Base-by-base conservation (phyloP, 2,888 invertebrate species). In the Meloe dianella region DNA sequence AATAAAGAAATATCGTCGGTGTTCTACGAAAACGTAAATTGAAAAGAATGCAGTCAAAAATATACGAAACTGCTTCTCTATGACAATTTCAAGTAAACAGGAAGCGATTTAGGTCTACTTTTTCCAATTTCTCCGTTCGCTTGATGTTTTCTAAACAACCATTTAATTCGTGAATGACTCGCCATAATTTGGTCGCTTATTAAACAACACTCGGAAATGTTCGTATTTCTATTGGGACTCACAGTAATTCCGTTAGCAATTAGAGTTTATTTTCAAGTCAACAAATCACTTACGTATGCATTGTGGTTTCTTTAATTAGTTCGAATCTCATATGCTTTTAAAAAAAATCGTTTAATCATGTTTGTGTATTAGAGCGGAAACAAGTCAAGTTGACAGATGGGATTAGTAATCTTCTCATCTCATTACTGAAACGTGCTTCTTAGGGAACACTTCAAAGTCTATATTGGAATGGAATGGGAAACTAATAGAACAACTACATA, bases 11-110 rank as follows among this genome's bases (percentile, higher is more conserved):
- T 57, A 57, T 12, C 2, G 17, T 30, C 4, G 12, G 30, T 20
- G 38, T 4, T 60, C 27, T 14, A 30, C 27, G 12, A 17, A 12
- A 62, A 57, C 41, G 10, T 20, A 47, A 20, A 47, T 47, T 20
- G 22, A 24, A 30, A 63, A 59, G 59, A 64, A 58, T 59, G 54
- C 51, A 51, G 32, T 32, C 32, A 1, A 41, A 1, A 47, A 20
- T 17, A 27, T 27, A 27, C 10, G 35, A n/a, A 41, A 1, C 17
- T 17, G 3, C 10, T n/a, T 41, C 17, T 41, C 0, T 0, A 20
- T 47, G 20, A 47, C 3, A 20, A 47, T 20, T 47, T 9, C 47
- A 47, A 22, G 47, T 47, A 47, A 47, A 47, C 22, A 47, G 47
- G 8, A 20, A 47, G 22, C 10, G 20, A 20, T 20, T 47, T 47